A percentile compares a stretch with the other conserved stretches of the same genome.
phyloP scores from a whole-genome alignment of 2,797 vertebrate genomes.

The Ctenopoma multispine region DNA sequence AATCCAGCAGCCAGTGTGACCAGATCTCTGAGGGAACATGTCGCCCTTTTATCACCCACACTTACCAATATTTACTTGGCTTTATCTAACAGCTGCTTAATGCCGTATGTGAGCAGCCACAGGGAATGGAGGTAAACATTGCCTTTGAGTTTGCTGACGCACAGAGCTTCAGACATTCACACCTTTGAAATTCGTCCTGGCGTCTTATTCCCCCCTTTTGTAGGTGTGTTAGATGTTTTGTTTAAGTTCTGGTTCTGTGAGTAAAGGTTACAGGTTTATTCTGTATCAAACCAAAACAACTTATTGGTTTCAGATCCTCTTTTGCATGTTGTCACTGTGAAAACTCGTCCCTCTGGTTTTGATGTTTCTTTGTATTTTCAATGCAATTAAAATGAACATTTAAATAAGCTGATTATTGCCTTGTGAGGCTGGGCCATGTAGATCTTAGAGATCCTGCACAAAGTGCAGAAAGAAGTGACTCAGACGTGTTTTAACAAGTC shows the following conservation, averaged over 20 bases:
- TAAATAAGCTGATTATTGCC: no score
- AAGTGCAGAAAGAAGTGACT: no score
- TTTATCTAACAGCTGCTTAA: conserved; percentile 53
- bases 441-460: no score
- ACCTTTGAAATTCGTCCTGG: conserved; percentile 41
- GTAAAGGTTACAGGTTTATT: conserved; percentile 25
- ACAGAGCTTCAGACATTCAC: conserved; percentile 29
- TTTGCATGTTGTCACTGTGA: not conserved
- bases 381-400: no score
- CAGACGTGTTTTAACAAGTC: no score
- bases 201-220: conserved; percentile 43
- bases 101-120: conserved; percentile 36
- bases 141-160: conserved; percentile 39
- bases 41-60: conserved; percentile 43
- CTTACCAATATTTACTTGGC: conserved; percentile 54
- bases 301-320: not conserved
- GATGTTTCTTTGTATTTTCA: not conserved
- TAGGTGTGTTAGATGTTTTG: conserved; percentile 21
- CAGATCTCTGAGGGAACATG: conserved; percentile 31
- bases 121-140: conserved; percentile 55
- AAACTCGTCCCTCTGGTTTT: not conserved
- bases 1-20: conserved; percentile 9
- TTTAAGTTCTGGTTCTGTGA: conserved; percentile 23
- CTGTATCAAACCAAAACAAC: conserved; percentile 17
- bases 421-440: no score